These are phyloP conservation scores for Sinocyclocheilus grahami DNA, from an alignment of 2,113 vertebrate species.

Conservation along the genomic window DNA sequence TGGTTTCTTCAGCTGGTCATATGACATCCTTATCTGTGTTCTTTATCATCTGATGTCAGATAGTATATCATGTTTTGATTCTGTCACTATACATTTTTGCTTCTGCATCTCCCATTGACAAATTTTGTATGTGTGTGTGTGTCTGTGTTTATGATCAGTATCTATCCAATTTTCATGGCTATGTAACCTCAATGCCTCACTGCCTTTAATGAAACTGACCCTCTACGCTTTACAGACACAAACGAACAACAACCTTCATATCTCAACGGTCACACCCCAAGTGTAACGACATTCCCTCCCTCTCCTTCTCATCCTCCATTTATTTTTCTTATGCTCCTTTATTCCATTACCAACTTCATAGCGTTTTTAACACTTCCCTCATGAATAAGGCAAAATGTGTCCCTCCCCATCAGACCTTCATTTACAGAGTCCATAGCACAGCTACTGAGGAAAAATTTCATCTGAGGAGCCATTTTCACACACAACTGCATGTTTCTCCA, in stretches of 20 bases:
- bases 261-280: constrained; percentile 19
- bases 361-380: constrained; percentile 27
- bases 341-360: constrained; percentile 36
- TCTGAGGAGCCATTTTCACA: neutral
- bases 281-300: neutral
- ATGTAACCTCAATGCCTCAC: constrained; percentile 20
- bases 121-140: neutral
- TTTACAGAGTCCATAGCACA: neutral
- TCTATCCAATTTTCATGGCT: constrained; percentile 30
- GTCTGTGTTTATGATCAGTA: constrained; percentile 20
- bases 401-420: neutral
- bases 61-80: neutral
- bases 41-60: neutral
- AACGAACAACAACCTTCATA: constrained; percentile 16
- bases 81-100: neutral
- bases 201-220: constrained; percentile 37
- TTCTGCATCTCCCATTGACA: neutral
- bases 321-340: neutral
- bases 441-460: constrained; percentile 2
- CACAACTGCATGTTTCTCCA: neutral
- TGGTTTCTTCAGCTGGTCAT: neutral
- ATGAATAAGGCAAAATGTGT: neutral
- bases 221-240: neutral
- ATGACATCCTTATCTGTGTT: neutral
- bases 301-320: neutral